Evolutionary conservation across 2,797 vertebrate genomes (phyloP), one percentile per base, ranked within the genome.

Genomic region (Paramormyrops hopkinsi): DNA sequence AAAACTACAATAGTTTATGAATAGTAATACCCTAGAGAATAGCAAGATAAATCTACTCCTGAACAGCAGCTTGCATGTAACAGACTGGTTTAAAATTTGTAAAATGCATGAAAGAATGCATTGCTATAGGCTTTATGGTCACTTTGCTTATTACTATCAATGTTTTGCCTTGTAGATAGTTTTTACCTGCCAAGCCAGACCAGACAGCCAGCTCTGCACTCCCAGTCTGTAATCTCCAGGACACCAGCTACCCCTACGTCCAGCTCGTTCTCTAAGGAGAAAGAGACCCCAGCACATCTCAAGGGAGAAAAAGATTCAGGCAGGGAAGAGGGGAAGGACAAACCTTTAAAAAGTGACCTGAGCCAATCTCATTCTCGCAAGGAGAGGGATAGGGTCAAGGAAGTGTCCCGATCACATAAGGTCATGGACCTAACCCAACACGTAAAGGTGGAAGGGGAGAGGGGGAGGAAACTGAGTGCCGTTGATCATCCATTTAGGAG

Each of bases 371-470:
- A 97, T 2, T 89, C 96, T 90, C 97, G 97, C 90, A 96, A 96
- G 83, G 97, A 96, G 8, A 88, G 76, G 86, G 86, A 90, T 53
- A 51, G 86, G 2, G 89, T 92, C 0, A 96, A 97, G 84, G 98
- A 98, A 91, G 97, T 97, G 33, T 91, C 93, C 0, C 95, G 96
- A 17, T 95, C 96, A 0, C 96, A 96, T 88, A 97, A 97, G 0
- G 97, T 99, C 89, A 97, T 98, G 9, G 98, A 99, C 92, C 96
- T 98, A 91, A 98, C 97, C 0, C 96, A 97, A 92, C 97, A 98
- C 51, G 91, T 93, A 11, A 96, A 96, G 25, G 90, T 92, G 0
- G 97, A 97, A 84, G 92, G 94, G 0, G 95, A 97, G 82, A 92
- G 95, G 90, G 94, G 95, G 90, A 92, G 93, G 73, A 73, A 73